Evolutionary conservation across 2,888 invertebrate genomes (phyloP), one percentile per base, ranked within the genome.

Genomic region (Cephalotes varians): DNA sequence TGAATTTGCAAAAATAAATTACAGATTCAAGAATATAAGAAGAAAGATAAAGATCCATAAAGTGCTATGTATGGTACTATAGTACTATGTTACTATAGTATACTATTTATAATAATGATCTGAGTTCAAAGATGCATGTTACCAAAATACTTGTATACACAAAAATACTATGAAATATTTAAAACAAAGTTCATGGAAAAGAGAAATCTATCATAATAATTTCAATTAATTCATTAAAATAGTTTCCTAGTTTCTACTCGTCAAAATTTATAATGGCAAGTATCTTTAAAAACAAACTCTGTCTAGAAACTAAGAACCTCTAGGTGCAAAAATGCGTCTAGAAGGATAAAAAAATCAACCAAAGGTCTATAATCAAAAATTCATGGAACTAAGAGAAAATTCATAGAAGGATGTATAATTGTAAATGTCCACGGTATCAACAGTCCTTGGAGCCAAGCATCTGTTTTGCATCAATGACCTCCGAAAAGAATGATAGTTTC

Each of bases 381-480:
- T 54, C 15, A 21, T 40, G 15, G 15, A 54, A 56, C 1, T 9
- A 69, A 44, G 18, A n/a, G n/a, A n/a, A n/a, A 69, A 69, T 31
- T 37, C 21, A 56, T 9, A 67, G 28, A 34, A 77, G 31, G 15
- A 56, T 31, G 49, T 34, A 34, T 69, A 28, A 67, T 15, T 64
- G 15, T 77, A 44, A 69, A 18, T 69, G 25, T 77, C 37, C 56
- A 69, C 18, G 40, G 25, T 56, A 34, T 69, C 37, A 25, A 34
- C 34, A 34, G 40, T 56, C 44, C 69, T 77, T 77, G 56, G 44
- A 77, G 77, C 51, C 69, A 56, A 67, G 37, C 31, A 4, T 44
- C 25, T 40, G 44, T 56, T 69, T 54, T 44, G 44, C 15, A 31
- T 54, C 65, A 40, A 65, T 54, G 10, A 69, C 25, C 34, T 44